These are phyloP conservation scores for Hesperophylax magnus DNA, from an alignment of 1,140 invertebrate genomes.

Conservation along the genomic window DNA sequence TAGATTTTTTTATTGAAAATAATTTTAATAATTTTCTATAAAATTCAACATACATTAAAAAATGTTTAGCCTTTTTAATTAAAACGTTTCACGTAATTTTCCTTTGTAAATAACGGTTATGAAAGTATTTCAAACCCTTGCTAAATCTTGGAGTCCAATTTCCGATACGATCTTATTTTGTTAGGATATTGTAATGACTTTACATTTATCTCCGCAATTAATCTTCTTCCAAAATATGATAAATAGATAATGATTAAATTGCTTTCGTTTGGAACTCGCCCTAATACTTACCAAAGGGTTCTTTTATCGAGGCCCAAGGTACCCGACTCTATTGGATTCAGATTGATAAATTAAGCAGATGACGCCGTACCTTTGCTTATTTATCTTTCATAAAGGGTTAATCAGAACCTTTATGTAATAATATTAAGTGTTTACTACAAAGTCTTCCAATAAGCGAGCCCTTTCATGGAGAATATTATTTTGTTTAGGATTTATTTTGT, in stretches of 20 bases:
- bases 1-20: no score
- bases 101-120: no score
- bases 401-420: slow-evolving; percentile 19
- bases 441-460: neutral
- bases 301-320: neutral
- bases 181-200: slow-evolving; percentile 17
- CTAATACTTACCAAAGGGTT: slow-evolving; percentile 13
- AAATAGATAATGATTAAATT: slow-evolving; percentile 34
- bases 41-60: no score
- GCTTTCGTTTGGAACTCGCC: slow-evolving; percentile 15
- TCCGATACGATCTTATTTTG: slow-evolving; percentile 12
- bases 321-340: neutral
- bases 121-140: no score
- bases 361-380: slow-evolving; percentile 22
- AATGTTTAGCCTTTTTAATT: no score
- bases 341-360: slow-evolving; percentile 35
- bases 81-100: no score
- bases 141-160: no score
- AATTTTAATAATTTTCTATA: no score
- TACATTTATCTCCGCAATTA: slow-evolving; percentile 15
- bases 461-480: no score
- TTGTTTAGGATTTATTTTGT: no score
- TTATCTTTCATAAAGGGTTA: slow-evolving; percentile 26
- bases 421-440: slow-evolving; percentile 13
- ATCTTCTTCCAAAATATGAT: slow-evolving; percentile 29